These are phyloP conservation scores for Engystomops pustulosus DNA, from an alignment of 2,113 vertebrate genomes.

Conservation along the genomic window DNA sequence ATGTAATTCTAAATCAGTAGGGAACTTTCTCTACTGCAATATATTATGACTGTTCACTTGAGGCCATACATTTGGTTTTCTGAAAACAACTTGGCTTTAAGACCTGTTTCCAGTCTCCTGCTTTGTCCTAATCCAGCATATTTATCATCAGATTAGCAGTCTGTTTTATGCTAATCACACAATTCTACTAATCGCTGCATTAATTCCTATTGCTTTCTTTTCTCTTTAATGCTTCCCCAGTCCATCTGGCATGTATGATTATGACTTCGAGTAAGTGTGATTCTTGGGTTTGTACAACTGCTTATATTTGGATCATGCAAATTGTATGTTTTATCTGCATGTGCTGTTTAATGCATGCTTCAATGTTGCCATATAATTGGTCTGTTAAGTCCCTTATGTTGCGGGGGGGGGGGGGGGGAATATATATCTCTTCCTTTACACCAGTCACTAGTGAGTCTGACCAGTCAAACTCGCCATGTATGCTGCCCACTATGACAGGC, in stretches of 20 bases:
- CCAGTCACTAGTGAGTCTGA: too few relatives aligned
- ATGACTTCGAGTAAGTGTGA: conserved; percentile 99
- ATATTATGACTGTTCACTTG: too few relatives aligned
- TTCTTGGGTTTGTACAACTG: conserved; percentile 86
- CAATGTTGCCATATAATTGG: conserved; percentile 86
- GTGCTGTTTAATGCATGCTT: conserved; percentile 41
- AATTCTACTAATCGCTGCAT: conserved; percentile 82
- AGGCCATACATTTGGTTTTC: neutral
- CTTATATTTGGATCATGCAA: conserved; percentile 53
- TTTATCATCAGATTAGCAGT: conserved; percentile 21
- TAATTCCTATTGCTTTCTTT: conserved; percentile 97
- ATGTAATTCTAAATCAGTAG: too few relatives aligned
- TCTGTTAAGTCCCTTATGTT: conserved; percentile 66
- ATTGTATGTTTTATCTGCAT: neutral
- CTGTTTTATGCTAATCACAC: conserved; percentile 72
- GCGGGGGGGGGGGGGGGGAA: too few relatives aligned
- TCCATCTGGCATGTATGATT: conserved; percentile 99
- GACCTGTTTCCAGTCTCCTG: neutral
- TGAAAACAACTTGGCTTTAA: neutral
- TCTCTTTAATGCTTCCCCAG: conserved; percentile 85
- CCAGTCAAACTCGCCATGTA: too few relatives aligned
- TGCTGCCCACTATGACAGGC: too few relatives aligned
- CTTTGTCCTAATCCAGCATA: conserved; percentile 27
- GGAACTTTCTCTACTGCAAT: too few relatives aligned
- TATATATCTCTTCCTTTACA: too few relatives aligned